Evolutionary conservation across 2,888 invertebrate species (phyloP).

Genomic region (Gisinianus flammeolus): DNA sequence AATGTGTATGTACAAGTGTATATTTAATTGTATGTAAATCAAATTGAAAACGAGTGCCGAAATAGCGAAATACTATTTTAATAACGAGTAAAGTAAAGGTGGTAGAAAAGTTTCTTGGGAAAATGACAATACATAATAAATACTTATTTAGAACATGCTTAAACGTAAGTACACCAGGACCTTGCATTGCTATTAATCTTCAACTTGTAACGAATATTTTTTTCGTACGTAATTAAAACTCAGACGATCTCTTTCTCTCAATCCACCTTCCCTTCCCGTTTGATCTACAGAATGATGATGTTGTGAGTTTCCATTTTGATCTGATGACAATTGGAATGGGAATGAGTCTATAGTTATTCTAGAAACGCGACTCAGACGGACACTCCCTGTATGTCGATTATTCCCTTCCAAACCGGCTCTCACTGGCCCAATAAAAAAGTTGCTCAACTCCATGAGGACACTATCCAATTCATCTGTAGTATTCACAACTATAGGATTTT

Average conservation of each 20-base stretch:
- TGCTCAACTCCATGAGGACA: conserved; percentile 4
- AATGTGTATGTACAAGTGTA: no score
- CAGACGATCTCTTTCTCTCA: not conserved
- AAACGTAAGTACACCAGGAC: no score
- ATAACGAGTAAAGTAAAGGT: no score
- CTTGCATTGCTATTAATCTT: no score
- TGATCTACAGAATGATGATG: not conserved
- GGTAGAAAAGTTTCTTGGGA: no score
- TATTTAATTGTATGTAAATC: no score
- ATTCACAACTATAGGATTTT: not conserved
- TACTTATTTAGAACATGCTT: no score
- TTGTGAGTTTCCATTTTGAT: not conserved
- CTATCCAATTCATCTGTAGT: conserved; percentile 4
- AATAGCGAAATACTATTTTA: no score
- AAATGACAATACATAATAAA: no score
- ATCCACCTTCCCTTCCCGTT: not conserved
- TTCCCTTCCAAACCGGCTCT: not conserved
- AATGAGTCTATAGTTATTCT: not conserved
- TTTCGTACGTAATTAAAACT: conserved; percentile 10
- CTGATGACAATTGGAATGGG: not conserved
- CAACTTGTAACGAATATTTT: conserved; percentile 16
- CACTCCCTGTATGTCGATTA: not conserved
- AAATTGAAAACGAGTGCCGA: no score
- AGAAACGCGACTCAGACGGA: not conserved
- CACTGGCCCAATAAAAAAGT: not conserved